A percentile compares a stretch with the other conserved stretches of the same genome.
Evolutionary conservation across 1,140 invertebrate genomes (phyloP).

Genomic region (Drosophila rhopaloa): DNA sequence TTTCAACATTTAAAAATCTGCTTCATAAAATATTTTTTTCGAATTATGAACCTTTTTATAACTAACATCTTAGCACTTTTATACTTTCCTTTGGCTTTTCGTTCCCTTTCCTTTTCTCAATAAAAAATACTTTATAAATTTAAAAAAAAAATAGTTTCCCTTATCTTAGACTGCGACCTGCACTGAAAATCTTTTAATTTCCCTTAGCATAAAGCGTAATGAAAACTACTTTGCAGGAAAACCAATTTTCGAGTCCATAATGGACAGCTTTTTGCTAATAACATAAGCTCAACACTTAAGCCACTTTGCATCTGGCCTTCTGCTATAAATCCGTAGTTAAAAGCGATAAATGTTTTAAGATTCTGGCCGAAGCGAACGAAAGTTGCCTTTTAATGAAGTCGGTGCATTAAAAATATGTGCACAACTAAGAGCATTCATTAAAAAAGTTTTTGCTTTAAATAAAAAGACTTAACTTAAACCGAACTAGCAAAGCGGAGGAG

Average conservation of each 20-base stretch:
- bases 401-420: slow-evolving; percentile 80
- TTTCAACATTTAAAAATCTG: no score
- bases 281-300: slow-evolving; percentile 58
- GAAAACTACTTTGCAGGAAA: slow-evolving; percentile 34
- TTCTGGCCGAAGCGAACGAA: slow-evolving; percentile 24
- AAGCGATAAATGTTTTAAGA: slow-evolving; percentile 46
- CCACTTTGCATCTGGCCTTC: slow-evolving; percentile 53
- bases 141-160: not conserved
- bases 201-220: not conserved
- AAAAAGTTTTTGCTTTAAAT: slow-evolving; percentile 79
- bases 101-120: not conserved
- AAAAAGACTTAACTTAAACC: slow-evolving; percentile 27
- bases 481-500: slow-evolving; percentile 14
- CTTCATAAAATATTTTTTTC: no score
- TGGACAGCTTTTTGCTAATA: slow-evolving; percentile 51
- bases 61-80: no score
- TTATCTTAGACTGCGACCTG: not conserved
- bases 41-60: no score
- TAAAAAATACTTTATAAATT: not conserved
- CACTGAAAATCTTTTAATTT: not conserved
- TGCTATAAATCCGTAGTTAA: slow-evolving; percentile 55
- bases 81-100: not conserved
- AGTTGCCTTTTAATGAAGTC: slow-evolving; percentile 80
- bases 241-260: slow-evolving; percentile 67
- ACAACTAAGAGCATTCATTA: slow-evolving; percentile 81